phyloP scores from a whole-genome alignment of 92 coral and sea anemone genomes.

The Siderastrea radians region DNA sequence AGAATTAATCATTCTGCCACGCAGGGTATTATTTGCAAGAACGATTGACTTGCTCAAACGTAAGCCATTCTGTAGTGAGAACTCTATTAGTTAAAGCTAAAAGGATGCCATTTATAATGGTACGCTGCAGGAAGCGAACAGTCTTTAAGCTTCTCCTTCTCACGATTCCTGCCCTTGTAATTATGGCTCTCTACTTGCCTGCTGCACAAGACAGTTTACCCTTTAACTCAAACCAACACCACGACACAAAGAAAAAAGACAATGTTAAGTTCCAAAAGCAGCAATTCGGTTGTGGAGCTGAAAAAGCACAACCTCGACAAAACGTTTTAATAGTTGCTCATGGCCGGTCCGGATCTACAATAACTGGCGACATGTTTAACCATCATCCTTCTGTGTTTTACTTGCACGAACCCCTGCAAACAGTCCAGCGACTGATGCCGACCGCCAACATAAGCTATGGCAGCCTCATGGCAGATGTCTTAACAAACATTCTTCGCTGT shows the following conservation, averaged over 20 bases:
- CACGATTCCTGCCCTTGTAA: neutral
- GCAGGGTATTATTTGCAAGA: too few relatives aligned
- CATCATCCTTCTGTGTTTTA: slow-evolving; percentile 60
- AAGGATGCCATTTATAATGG: too few relatives aligned
- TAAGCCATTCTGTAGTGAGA: too few relatives aligned
- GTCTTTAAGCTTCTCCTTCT: too few relatives aligned
- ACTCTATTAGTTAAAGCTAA: too few relatives aligned
- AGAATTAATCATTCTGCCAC: too few relatives aligned
- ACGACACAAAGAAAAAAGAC: neutral
- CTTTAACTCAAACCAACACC: neutral
- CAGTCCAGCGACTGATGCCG: slow-evolving; percentile 8
- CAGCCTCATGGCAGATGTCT: neutral
- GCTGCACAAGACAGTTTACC: neutral
- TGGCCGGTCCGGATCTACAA: slow-evolving; percentile 64
- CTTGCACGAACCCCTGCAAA: slow-evolving; percentile 51
- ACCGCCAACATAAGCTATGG: neutral
- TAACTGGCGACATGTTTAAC: slow-evolving; percentile 48
- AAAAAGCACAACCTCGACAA: neutral
- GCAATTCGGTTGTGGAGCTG: neutral
- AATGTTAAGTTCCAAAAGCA: neutral
- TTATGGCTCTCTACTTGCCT: neutral
- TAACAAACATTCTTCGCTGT: slow-evolving; percentile 32
- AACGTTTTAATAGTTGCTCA: slow-evolving; percentile 50
- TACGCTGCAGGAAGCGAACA: too few relatives aligned
- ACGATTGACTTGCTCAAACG: too few relatives aligned